Conservation (phyloP, 1,140 invertebrate genomes). For the Drepana arcuata region DNA sequence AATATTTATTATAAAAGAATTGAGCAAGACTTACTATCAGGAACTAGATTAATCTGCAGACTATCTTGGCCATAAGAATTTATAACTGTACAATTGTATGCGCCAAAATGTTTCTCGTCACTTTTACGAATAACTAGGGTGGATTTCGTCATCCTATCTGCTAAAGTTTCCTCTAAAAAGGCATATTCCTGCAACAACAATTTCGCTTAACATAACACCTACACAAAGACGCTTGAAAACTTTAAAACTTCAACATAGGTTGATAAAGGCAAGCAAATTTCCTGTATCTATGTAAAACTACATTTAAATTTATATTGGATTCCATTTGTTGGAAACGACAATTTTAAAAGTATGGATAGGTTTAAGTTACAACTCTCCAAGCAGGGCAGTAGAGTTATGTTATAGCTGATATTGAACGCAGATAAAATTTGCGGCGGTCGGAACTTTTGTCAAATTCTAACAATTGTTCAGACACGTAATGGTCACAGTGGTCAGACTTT, state of each 20-base stretch:
- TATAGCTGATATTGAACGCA: too few relatives aligned
- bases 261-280: slow-evolving; percentile 4
- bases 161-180: slow-evolving; percentile 76
- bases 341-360: too few relatives aligned
- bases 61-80: slow-evolving; percentile 93
- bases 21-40: slow-evolving; percentile 94
- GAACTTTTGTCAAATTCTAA: too few relatives aligned
- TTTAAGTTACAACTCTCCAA: too few relatives aligned
- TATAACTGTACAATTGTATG: slow-evolving; percentile 94
- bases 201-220: slow-evolving; percentile 3
- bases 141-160: slow-evolving; percentile 79
- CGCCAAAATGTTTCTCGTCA: slow-evolving; percentile 87
- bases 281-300: slow-evolving; percentile 6
- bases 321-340: too few relatives aligned
- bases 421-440: too few relatives aligned
- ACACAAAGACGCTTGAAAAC: slow-evolving; percentile 3
- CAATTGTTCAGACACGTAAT: too few relatives aligned
- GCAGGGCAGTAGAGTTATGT: too few relatives aligned
- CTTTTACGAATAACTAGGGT: slow-evolving; percentile 89
- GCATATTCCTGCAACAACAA: slow-evolving; percentile 75
- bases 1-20: too few relatives aligned
- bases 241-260: slow-evolving; percentile 4
- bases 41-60: slow-evolving; percentile 85
- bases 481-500: too few relatives aligned
- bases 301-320: slow-evolving; percentile 4